phyloP scores from a whole-genome alignment of 1,140 invertebrate genomes.

The Formica selysi region DNA sequence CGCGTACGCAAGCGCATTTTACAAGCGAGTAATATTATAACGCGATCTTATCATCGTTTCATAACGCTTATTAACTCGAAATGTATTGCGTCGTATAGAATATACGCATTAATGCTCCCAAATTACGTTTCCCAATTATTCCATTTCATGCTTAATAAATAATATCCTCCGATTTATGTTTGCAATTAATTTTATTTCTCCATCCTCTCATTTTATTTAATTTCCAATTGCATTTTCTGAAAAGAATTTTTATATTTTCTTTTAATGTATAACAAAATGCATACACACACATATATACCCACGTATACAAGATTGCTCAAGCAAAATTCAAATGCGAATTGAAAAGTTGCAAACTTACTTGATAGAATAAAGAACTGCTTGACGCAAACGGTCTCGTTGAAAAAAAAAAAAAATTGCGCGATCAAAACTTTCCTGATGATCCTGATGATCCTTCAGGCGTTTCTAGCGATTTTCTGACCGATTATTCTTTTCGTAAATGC shows the following conservation, averaged over 20 bases:
- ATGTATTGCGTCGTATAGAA: slow-evolving; percentile 33
- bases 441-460: slow-evolving; percentile 3
- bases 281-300: too few species aligned
- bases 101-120: slow-evolving; percentile 9
- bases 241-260: not conserved
- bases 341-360: not conserved
- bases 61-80: slow-evolving; percentile 49
- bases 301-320: not conserved
- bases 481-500: slow-evolving; percentile 35
- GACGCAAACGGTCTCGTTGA: not conserved
- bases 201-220: not conserved
- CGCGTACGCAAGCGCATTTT: slow-evolving; percentile 64
- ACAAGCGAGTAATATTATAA: slow-evolving; percentile 33
- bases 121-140: slow-evolving; percentile 42
- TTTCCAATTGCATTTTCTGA: not conserved
- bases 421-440: slow-evolving; percentile 14
- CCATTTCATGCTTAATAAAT: slow-evolving; percentile 27
- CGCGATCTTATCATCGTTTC: slow-evolving; percentile 62
- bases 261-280: not conserved
- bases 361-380: not conserved
- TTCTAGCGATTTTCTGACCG: slow-evolving; percentile 11
- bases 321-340: not conserved
- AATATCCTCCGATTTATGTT: slow-evolving; percentile 4
- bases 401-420: not conserved
- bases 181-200: not conserved